Evolutionary conservation across 2,797 vertebrate species (phyloP).

Genomic region (Nasua narica): DNA sequence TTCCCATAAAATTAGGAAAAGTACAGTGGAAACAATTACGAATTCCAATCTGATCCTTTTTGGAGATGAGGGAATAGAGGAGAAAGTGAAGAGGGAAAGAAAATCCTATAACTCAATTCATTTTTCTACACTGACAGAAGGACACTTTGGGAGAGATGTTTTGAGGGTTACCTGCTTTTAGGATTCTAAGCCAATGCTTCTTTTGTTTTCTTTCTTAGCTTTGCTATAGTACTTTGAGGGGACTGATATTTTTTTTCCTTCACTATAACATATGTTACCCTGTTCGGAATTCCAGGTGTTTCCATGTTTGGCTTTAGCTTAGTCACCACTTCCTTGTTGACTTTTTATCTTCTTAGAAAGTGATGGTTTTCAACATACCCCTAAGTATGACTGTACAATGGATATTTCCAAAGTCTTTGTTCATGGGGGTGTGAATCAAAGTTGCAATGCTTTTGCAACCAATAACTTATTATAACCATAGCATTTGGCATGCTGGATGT

Average conservation of each 20-base stretch:
- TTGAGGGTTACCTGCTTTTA: background rate
- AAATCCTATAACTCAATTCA: background rate
- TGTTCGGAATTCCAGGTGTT: background rate
- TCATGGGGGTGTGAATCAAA: conserved; percentile 41
- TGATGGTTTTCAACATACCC: background rate
- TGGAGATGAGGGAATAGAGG: background rate
- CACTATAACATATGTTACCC: background rate
- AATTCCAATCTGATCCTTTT: background rate
- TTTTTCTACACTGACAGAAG: background rate
- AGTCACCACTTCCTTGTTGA: background rate
- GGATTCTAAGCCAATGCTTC: background rate
- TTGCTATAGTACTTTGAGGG: conserved; percentile 50
- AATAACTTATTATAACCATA: background rate
- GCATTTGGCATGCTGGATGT: background rate
- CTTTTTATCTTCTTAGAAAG: background rate
- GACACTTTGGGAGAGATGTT: background rate
- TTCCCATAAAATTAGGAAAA: background rate
- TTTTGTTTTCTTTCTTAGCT: background rate
- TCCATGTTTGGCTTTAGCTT: background rate
- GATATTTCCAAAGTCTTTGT: conserved; percentile 37
- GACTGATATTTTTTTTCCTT: background rate
- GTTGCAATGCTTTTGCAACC: background rate
- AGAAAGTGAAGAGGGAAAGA: background rate
- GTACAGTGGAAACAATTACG: background rate
- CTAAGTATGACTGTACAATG: background rate